Conservation (phyloP, 2,888 invertebrate species). For the Calliphora vomitoria region DNA sequence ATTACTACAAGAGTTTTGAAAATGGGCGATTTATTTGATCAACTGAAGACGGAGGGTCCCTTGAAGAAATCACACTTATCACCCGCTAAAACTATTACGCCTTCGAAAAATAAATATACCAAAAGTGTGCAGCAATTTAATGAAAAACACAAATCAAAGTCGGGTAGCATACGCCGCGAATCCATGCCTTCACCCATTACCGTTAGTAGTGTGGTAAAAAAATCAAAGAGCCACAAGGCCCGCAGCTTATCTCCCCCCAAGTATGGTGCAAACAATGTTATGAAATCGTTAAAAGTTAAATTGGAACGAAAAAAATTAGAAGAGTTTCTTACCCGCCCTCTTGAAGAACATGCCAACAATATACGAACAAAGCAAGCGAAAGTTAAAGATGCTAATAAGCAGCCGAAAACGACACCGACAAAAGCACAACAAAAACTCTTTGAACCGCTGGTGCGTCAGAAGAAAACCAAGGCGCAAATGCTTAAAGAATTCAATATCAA, state of each 20-base stretch:
- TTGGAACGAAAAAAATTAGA: slow-evolving; percentile 74
- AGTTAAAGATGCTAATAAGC: slow-evolving; percentile 12
- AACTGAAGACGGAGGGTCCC: slow-evolving; percentile 69
- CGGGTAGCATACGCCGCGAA: slow-evolving; percentile 63
- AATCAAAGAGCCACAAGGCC: slow-evolving; percentile 65
- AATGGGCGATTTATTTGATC: slow-evolving; percentile 76
- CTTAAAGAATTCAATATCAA: slow-evolving; percentile 69
- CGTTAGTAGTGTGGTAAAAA: slow-evolving; percentile 47
- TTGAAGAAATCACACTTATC: slow-evolving; percentile 17
- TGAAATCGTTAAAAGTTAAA: slow-evolving; percentile 73
- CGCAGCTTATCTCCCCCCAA: slow-evolving; percentile 75
- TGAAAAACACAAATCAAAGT: slow-evolving; percentile 33
- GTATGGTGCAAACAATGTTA: not conserved
- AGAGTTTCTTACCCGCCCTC: slow-evolving; percentile 37
- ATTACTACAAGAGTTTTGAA: not conserved
- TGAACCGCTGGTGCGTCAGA: slow-evolving; percentile 58
- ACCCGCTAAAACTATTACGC: slow-evolving; percentile 40
- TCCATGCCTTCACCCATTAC: slow-evolving; percentile 74
- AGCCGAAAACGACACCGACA: slow-evolving; percentile 72
- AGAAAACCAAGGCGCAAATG: slow-evolving; percentile 46
- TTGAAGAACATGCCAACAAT: slow-evolving; percentile 44
- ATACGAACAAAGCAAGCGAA: slow-evolving; percentile 34
- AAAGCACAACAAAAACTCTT: slow-evolving; percentile 76
- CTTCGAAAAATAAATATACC: slow-evolving; percentile 12
- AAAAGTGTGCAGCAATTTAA: slow-evolving; percentile 41